These are phyloP conservation scores for Dromaius novaehollandiae DNA, from an alignment of 2,113 vertebrate species.

Conservation along the genomic window DNA sequence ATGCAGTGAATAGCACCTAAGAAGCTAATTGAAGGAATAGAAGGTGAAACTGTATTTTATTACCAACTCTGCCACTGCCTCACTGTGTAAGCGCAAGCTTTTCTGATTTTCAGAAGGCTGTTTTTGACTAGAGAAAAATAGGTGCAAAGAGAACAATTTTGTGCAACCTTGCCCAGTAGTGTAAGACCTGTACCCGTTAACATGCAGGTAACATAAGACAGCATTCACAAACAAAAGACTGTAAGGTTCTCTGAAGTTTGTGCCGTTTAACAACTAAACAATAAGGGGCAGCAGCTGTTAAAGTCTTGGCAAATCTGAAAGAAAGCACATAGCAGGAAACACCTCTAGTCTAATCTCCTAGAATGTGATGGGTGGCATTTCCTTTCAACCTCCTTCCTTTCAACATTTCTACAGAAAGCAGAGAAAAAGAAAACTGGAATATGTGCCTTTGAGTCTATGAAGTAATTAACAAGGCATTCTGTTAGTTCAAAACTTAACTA, in stretches of 20 bases:
- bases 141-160: rapidly evolving
- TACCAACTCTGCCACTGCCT: neutral
- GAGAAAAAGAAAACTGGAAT: neutral
- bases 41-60: rapidly evolving
- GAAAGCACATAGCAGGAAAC: neutral
- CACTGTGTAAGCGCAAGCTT: neutral
- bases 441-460: neutral
- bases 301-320: neutral
- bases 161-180: too few relatives aligned
- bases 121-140: rapidly evolving
- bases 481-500: neutral
- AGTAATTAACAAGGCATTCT: neutral
- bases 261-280: neutral
- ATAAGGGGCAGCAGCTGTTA: neutral
- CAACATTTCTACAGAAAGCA: neutral
- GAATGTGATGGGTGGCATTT: neutral
- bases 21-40: neutral
- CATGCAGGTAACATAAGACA: neutral
- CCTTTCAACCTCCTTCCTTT: neutral
- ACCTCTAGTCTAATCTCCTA: neutral
- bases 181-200: neutral
- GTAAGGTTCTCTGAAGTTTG: neutral
- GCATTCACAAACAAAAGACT: neutral
- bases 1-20: rapidly evolving
- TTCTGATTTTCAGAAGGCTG: neutral